Conservation (phyloP, 2,113 vertebrate species). For the Anhinga anhinga region DNA sequence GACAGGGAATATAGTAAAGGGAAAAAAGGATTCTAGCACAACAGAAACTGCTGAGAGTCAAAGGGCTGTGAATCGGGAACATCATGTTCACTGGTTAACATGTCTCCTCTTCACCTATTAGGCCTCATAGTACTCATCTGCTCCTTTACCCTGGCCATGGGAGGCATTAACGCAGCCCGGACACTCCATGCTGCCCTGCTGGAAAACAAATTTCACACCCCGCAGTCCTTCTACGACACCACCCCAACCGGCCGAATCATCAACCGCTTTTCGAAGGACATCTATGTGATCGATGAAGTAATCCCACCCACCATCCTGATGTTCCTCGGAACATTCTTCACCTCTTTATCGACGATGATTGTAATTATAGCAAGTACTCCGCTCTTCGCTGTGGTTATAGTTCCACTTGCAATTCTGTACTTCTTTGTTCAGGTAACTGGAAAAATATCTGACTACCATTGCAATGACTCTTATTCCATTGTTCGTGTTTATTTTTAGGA, state of each 20-base stretch:
- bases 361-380: slow-evolving; percentile 88
- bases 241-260: slow-evolving; percentile 92
- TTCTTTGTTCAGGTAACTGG: slow-evolving; percentile 87
- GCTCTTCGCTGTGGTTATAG: slow-evolving; percentile 83
- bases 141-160: slow-evolving; percentile 85
- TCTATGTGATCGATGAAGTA: slow-evolving; percentile 88
- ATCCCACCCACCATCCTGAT: slow-evolving; percentile 85
- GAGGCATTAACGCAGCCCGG: slow-evolving; percentile 82
- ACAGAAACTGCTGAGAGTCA: neutral
- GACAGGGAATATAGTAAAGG: neutral
- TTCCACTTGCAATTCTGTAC: slow-evolving; percentile 85
- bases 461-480: neutral
- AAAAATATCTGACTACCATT: neutral
- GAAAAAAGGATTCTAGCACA: neutral
- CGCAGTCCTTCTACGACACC: slow-evolving; percentile 95
- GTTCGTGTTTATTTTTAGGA: neutral
- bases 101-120: slow-evolving; percentile 12
- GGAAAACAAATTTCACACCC: slow-evolving; percentile 88
- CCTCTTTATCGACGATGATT: slow-evolving; percentile 85
- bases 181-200: slow-evolving; percentile 83
- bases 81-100: fast-evolving
- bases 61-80: fast-evolving
- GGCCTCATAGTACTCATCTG: slow-evolving; percentile 86
- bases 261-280: slow-evolving; percentile 97
- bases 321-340: slow-evolving; percentile 85